Base-by-base conservation (phyloP, 2,797 vertebrate genomes). In the Hephaestus fuliginosus region DNA sequence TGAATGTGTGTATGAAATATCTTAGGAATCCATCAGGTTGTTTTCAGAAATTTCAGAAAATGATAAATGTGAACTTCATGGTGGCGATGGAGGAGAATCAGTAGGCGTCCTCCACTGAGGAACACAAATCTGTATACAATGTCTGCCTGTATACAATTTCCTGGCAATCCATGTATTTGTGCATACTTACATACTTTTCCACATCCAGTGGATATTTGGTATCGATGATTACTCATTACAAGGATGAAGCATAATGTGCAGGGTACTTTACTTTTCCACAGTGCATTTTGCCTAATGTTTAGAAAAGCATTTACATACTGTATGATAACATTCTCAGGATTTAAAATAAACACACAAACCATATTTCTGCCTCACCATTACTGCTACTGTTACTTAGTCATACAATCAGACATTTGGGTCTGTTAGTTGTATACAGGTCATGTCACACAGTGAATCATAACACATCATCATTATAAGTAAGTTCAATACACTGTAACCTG, bases 401-500 rank as follows among this genome's bases (percentile, higher is more conserved):
- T 14, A 2, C 55, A 58, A 74, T 53, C 17, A 30, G n/a, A 20
- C 28, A 46, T 55, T 43, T 65, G 17, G 28, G 48, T 78, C 53
- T 63, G 41, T 14, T 48, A 63, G 33, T 39, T 64, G 36, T 7
- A 57, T 9, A 25, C 60, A 52, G 39, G 51, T 55, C 41, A 7
- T 25, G 33, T 39, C 33, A 57, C 43, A 43, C 25, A 70, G 43
- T 18, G 30, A 67, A 56, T 57, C 0, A 0, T 28, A 20, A 61
- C 25, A 51, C 30, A 60, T 22, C 51, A 41, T 57, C 36, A 65
- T 20, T 33, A 60, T 52, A 7, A 46, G 5, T 60, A 73, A 57
- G 46, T 78, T 33, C 20, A 3, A 43, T 60, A 17, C 15, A 60
- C 51, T 53, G 75, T 15, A 63, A 70, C 84, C 77, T 78, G 30